phyloP scores from a whole-genome alignment of 2,888 invertebrate genomes.

The Drosophila prolongata region DNA sequence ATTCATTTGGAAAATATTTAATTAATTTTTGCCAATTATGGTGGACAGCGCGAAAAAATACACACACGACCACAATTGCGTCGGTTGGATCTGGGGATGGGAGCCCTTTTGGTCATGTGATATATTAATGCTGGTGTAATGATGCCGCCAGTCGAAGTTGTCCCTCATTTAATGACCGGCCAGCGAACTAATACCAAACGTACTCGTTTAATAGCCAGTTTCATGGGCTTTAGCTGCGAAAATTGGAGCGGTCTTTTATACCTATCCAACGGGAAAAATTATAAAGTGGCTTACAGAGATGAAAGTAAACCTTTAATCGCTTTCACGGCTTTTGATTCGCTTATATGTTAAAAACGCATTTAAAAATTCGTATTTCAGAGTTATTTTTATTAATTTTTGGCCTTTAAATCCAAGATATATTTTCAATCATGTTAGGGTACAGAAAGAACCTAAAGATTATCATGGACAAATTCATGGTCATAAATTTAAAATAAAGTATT shows the following conservation, averaged over 20 bases:
- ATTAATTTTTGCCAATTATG: slow-evolving; percentile 83
- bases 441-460: too few species aligned
- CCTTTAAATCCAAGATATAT: too few species aligned
- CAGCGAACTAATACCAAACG: slow-evolving; percentile 40
- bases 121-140: slow-evolving; percentile 75
- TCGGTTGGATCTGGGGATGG: slow-evolving; percentile 4
- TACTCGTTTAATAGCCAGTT: slow-evolving; percentile 24
- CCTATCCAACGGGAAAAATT: background rate
- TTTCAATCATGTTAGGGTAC: too few species aligned
- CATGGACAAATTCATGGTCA: too few species aligned
- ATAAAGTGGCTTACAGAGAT: slow-evolving; percentile 11
- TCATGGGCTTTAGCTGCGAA: slow-evolving; percentile 31
- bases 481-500: too few species aligned
- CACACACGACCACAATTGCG: slow-evolving; percentile 65
- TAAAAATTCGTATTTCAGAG: too few species aligned
- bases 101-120: slow-evolving; percentile 70
- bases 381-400: too few species aligned
- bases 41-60: slow-evolving; percentile 61
- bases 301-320: background rate
- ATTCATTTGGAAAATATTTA: slow-evolving; percentile 83
- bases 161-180: slow-evolving; percentile 64
- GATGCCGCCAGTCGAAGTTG: slow-evolving; percentile 56
- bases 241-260: background rate
- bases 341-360: background rate
- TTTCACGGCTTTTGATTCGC: background rate